These are phyloP conservation scores for Sebastes trivittatus DNA, from an alignment of 2,797 vertebrate genomes.

Conservation along the genomic window DNA sequence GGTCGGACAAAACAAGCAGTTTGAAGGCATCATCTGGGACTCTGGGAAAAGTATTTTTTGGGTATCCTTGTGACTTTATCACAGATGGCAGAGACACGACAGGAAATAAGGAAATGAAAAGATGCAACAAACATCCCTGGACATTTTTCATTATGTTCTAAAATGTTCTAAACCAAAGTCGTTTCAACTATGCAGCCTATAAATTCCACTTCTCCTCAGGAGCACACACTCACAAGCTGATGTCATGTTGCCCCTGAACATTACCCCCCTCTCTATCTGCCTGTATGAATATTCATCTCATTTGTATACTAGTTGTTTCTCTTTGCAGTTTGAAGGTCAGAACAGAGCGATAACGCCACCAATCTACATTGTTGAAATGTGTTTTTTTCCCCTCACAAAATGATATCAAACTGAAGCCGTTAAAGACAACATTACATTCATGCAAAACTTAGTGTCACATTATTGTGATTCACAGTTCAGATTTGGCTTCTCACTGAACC, in stretches of 20 bases:
- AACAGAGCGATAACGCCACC: background rate
- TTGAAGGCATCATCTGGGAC: background rate
- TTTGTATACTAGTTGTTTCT: constrained; percentile 6
- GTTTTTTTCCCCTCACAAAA: background rate
- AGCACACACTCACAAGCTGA: background rate
- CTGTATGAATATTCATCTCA: constrained; percentile 40
- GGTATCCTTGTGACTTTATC: background rate
- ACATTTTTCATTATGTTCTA: background rate
- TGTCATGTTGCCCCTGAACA: constrained; percentile 10
- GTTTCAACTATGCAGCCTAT: background rate
- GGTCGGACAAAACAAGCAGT: background rate
- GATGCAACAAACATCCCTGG: background rate
- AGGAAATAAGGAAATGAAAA: background rate
- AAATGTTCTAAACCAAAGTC: background rate
- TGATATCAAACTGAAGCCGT: background rate
- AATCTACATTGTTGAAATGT: background rate
- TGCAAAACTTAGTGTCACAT: background rate
- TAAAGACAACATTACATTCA: background rate
- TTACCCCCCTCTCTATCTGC: background rate
- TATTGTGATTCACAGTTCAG: background rate
- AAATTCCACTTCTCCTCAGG: background rate
- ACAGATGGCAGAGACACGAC: background rate
- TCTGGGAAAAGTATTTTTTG: background rate
- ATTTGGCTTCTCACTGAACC: background rate
- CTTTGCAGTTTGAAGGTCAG: constrained; percentile 27